phyloP scores from a whole-genome alignment of 2,888 invertebrate species.

The Erebia ligea region DNA sequence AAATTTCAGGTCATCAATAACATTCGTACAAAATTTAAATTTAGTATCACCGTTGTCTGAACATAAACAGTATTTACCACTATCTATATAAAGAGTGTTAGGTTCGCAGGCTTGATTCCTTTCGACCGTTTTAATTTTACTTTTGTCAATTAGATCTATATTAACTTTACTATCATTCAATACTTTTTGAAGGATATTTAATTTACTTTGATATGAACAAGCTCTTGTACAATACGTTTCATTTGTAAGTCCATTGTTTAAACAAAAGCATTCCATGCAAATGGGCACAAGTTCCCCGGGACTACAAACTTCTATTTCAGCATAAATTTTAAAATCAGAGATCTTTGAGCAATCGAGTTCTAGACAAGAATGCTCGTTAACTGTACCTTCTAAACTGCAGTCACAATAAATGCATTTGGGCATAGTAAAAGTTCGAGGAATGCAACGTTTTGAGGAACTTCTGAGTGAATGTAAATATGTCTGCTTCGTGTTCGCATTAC shows the following conservation, averaged over 20 bases:
- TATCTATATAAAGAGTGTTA: slow-evolving; percentile 57
- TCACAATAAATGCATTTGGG: slow-evolving; percentile 68
- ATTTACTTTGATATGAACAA: slow-evolving; percentile 61
- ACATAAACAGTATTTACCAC: slow-evolving; percentile 64
- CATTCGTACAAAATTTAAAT: slow-evolving; percentile 57
- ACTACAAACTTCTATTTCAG: slow-evolving; percentile 52
- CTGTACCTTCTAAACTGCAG: slow-evolving; percentile 55
- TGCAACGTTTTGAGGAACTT: slow-evolving; percentile 49
- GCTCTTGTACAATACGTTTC: slow-evolving; percentile 61
- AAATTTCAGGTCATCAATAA: slow-evolving; percentile 41
- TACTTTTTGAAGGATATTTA: slow-evolving; percentile 59
- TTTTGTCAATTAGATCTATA: slow-evolving; percentile 50
- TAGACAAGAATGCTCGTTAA: slow-evolving; percentile 62
- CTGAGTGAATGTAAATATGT: slow-evolving; percentile 46
- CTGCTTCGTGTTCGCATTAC: slow-evolving; percentile 44
- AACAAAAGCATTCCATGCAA: slow-evolving; percentile 70
- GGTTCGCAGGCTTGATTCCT: slow-evolving; percentile 54
- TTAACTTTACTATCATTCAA: slow-evolving; percentile 51
- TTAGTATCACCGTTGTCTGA: slow-evolving; percentile 56
- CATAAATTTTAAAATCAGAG: slow-evolving; percentile 48
- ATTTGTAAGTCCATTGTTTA: slow-evolving; percentile 51
- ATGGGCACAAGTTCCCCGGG: slow-evolving; percentile 64
- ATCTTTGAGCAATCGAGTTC: slow-evolving; percentile 61
- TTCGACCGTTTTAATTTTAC: slow-evolving; percentile 47
- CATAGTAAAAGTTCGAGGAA: slow-evolving; percentile 58